phyloP scores from a whole-genome alignment of 1,140 invertebrate genomes.

The Drosophila takahashii region DNA sequence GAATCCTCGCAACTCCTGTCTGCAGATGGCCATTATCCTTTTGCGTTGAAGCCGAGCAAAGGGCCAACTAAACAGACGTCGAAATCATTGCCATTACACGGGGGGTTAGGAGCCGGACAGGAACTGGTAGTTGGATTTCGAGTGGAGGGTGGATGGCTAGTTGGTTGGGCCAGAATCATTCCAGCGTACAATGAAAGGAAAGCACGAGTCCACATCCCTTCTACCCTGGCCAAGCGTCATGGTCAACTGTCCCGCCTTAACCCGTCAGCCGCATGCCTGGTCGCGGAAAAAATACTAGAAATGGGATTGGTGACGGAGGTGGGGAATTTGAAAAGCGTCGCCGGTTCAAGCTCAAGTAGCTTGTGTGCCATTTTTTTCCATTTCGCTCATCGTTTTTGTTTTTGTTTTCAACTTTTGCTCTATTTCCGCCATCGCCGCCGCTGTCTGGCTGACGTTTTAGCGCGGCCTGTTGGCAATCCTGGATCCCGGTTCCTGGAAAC shows the following conservation, averaged over 20 bases:
- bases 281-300: conserved; percentile 41
- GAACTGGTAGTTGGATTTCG: neutral
- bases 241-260: conserved; percentile 78
- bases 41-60: conserved; percentile 28
- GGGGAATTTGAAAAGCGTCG: conserved; percentile 44
- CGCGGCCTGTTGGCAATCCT: conserved; percentile 55
- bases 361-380: conserved; percentile 69
- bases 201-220: conserved; percentile 29
- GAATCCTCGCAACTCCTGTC: conserved; percentile 3
- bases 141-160: neutral
- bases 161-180: neutral
- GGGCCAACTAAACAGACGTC: conserved; percentile 75
- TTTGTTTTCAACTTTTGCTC: conserved; percentile 71
- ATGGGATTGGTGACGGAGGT: conserved; percentile 2
- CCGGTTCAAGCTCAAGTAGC: conserved; percentile 70
- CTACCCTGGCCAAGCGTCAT: conserved; percentile 33
- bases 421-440: conserved; percentile 67
- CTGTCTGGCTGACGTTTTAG: conserved; percentile 72
- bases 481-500: neutral
- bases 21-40: conserved; percentile 62
- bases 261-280: conserved; percentile 70
- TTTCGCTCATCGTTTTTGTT: conserved; percentile 45
- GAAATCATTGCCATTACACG: conserved; percentile 74
- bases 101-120: conserved; percentile 35
- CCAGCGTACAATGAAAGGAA: conserved; percentile 64